Evolutionary conservation across 2,113 vertebrate genomes (phyloP), one percentile per base, ranked within the genome.

Genomic region (Chaetodon trifascialis): DNA sequence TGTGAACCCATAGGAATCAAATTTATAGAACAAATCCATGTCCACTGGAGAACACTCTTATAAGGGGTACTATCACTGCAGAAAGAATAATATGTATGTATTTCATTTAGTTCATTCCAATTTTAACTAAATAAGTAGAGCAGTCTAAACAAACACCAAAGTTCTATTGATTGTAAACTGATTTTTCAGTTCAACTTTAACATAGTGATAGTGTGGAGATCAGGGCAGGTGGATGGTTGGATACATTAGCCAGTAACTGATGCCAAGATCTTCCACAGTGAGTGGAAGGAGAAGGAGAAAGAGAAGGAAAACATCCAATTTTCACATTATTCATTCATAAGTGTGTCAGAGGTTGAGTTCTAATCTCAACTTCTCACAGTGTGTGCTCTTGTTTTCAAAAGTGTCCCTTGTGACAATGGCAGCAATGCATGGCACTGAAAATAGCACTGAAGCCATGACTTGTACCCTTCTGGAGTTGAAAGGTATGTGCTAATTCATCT

Each of bases 401-500:
- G 42, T 65, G 58, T 84, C 55, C 30, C 63, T 67, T 79, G 65
- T 87, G 76, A 92, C 87, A 88, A 82, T 87, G 77, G 70, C 76
- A 75, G 81, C 63, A 62, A 80, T 83, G 76, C 63, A 38, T 4
- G 34, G 30, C 36, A 11, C 84, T 90, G 72, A 68, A 90, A 92
- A 93, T 91, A 93, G 89, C 76, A 60, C 63, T 15, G 36, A 75
- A 60, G 82, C 78, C 82, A 23, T 81, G 76, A 86, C 82, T 65
- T 73, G 55, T 84, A 36, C 80, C 66, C 73, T 71, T 34, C 67
- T 88, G 75, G 68, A 85, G 87, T 64, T 89, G 82, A 91, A 86
- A 92, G 91, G 91, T 92, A 93, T 90, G 93, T 87, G 91, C 65
- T 92, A 93, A 92, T 91, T 91, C 91, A 72, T 77, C 86, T 90